phyloP scores from a whole-genome alignment of 2,797 vertebrate genomes.

The Vultur gryphus region DNA sequence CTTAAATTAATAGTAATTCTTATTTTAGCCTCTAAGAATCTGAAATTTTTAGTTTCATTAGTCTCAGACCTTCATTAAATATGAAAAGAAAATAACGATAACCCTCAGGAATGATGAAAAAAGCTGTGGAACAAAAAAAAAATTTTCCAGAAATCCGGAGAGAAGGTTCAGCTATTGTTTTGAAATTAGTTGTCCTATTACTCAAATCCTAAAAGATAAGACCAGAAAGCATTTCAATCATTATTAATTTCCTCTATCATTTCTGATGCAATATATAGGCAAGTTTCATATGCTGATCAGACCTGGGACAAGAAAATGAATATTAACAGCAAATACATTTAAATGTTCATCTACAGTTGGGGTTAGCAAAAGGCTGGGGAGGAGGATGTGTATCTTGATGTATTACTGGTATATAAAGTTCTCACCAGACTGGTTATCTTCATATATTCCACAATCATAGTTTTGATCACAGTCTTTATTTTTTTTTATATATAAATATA shows the following conservation, averaged over 20 bases:
- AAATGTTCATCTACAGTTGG: neutral
- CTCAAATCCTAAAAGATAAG: neutral
- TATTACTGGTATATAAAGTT: neutral
- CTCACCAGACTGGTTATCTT: neutral
- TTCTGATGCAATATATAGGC: neutral
- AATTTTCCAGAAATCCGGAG: neutral
- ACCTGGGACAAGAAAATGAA: neutral
- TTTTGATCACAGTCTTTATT: neutral
- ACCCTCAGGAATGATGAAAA: neutral
- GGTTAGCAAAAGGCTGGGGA: neutral
- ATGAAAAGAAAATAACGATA: neutral
- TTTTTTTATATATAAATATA: neutral
- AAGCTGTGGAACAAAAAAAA: neutral
- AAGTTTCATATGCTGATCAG: neutral
- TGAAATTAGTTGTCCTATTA: neutral
- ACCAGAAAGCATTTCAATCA: neutral
- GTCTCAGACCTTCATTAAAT: neutral
- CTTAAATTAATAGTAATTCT: neutral
- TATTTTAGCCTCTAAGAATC: neutral
- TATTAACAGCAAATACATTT: neutral
- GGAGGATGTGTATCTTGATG: neutral
- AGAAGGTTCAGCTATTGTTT: neutral
- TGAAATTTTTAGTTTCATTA: neutral
- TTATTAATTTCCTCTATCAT: constrained; percentile 1
- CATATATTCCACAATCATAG: neutral